Conservation (phyloP, 2,888 invertebrate species). For the Limnephilus marmoratus region DNA sequence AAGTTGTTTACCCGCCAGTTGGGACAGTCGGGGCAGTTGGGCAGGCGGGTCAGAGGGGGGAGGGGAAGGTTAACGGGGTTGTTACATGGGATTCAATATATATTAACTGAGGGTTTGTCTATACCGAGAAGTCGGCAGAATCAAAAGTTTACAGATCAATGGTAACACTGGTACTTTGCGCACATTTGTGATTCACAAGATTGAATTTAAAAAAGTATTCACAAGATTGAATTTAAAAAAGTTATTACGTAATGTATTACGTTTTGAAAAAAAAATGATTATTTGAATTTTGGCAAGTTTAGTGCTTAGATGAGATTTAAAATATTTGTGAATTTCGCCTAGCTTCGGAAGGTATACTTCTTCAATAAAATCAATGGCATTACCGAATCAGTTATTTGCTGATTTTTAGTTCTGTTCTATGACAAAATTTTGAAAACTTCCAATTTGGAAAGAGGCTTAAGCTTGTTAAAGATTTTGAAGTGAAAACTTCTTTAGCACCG, state of each 20-base stretch:
- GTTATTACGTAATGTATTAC: too few species aligned
- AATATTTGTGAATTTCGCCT: too few species aligned
- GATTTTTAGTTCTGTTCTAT: too few species aligned
- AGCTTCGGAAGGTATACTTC: too few species aligned
- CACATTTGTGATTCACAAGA: background rate
- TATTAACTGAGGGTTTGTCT: background rate
- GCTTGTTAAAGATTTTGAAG: background rate
- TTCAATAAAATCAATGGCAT: too few species aligned
- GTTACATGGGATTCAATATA: background rate
- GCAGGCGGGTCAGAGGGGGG: background rate
- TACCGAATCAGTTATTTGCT: too few species aligned
- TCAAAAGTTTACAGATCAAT: background rate
- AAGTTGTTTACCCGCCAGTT: conserved; percentile 23
- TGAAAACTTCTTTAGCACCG: too few species aligned
- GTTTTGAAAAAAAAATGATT: too few species aligned
- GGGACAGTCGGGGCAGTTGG: background rate
- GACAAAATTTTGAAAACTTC: too few species aligned
- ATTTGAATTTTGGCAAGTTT: too few species aligned
- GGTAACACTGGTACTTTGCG: background rate
- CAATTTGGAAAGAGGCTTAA: background rate
- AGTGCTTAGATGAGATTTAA: too few species aligned
- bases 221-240: background rate
- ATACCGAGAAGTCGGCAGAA: background rate
- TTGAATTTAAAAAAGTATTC: background rate
- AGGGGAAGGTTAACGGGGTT: background rate